Percentiles rank a stretch among this genome's conserved stretches.
phyloP scores from a whole-genome alignment of 1,140 invertebrate species.

The Leptinotarsa texana region DNA sequence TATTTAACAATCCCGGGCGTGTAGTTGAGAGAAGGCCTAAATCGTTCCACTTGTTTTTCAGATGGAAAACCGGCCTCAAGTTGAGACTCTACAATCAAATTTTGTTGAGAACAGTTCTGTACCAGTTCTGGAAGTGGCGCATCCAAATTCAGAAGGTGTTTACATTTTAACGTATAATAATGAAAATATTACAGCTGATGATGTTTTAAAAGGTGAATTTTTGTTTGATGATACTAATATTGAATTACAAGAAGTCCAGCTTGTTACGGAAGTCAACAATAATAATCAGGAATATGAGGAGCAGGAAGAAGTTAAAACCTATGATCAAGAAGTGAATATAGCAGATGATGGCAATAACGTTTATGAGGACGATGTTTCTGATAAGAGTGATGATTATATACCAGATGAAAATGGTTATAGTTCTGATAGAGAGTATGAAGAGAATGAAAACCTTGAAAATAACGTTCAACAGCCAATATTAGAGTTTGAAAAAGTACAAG shows the following conservation, averaged over 20 bases:
- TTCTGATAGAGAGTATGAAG: conserved; percentile 1
- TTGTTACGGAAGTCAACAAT: conserved; percentile 11
- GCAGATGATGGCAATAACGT: conserved; percentile 3
- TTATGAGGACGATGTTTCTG: conserved; percentile 6
- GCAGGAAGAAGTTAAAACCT: neutral
- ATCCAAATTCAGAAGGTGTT: conserved; percentile 1
- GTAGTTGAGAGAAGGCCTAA: conserved; percentile 7
- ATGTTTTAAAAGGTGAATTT: conserved; percentile 5
- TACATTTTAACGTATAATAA: neutral
- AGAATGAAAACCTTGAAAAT: conserved; percentile 10
- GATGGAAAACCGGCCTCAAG: neutral
- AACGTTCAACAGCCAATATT: conserved; percentile 1
- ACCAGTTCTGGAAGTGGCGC: conserved; percentile 2
- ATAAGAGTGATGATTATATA: neutral
- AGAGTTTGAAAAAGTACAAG: neutral
- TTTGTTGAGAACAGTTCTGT: neutral
- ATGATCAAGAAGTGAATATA: conserved; percentile 11
- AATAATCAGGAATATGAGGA: neutral
- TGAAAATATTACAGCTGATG: conserved; percentile 8
- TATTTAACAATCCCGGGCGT: conserved; percentile 1
- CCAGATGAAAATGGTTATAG: neutral
- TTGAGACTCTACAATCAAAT: neutral
- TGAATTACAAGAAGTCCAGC: conserved; percentile 4
- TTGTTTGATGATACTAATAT: conserved; percentile 7
- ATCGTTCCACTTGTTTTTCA: conserved; percentile 9